Conservation (phyloP, 2,113 vertebrate species). For the Solea solea region DNA sequence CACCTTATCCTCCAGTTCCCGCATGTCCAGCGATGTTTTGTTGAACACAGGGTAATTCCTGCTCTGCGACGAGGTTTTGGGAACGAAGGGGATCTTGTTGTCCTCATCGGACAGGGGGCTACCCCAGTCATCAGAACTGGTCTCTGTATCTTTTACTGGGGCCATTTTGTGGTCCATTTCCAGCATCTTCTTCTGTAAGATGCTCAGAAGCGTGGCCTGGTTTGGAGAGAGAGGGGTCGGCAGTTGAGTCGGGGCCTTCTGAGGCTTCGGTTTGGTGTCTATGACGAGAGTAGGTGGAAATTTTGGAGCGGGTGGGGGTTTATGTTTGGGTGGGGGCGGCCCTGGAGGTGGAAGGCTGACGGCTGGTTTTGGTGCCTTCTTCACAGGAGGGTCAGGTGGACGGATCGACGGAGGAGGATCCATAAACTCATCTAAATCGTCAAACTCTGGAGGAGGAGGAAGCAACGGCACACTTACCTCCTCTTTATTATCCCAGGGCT, state of each 20-base stretch:
- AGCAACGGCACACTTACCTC: constrained; percentile 80
- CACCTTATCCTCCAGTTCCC: constrained; percentile 71
- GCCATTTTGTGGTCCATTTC: constrained; percentile 81
- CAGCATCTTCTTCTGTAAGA: constrained; percentile 84
- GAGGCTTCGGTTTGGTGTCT: constrained; percentile 52
- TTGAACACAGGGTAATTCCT: constrained; percentile 25
- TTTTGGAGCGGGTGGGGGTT: constrained; percentile 52
- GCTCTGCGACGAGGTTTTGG: constrained; percentile 25
- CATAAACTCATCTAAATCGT: constrained; percentile 48
- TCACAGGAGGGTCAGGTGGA: constrained; percentile 62
- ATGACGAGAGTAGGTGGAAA: constrained; percentile 13
- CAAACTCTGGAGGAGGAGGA: constrained; percentile 92
- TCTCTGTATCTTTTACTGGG: constrained; percentile 54
- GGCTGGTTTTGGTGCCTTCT: constrained; percentile 29
- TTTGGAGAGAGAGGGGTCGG: constrained; percentile 51
- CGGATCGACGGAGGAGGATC: constrained; percentile 51
- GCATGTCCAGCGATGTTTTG: constrained; percentile 68
- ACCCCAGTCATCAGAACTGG: constrained; percentile 76
- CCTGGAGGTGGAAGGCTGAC: neutral
- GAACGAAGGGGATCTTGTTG: constrained; percentile 27
- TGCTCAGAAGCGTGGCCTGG: constrained; percentile 80
- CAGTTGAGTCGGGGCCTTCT: constrained; percentile 12
- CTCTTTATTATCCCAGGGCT: constrained; percentile 53
- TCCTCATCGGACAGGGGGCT: constrained; percentile 65
- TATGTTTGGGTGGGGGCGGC: constrained; percentile 8